Conservation (phyloP, 2,113 vertebrate species). For the human region DNA sequence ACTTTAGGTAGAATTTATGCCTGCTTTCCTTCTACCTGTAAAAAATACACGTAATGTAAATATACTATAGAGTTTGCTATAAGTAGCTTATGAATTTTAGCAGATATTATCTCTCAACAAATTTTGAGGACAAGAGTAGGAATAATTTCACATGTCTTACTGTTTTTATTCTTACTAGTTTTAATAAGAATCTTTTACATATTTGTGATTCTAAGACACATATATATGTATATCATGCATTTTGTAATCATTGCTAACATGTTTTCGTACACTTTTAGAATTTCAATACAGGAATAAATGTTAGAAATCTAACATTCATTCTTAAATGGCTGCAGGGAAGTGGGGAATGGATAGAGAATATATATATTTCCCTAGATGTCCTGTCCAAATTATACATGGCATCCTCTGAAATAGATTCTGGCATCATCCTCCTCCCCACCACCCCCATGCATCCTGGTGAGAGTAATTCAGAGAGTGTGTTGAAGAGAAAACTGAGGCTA, state of each 20-base stretch:
- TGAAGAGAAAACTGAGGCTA: neutral
- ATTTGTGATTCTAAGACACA: neutral
- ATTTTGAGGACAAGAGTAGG: neutral
- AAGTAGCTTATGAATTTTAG: neutral
- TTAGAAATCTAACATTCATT: neutral
- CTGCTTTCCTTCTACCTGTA: neutral
- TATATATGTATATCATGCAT: neutral
- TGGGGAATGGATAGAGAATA: neutral
- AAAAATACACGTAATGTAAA: neutral
- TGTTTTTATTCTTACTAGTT: neutral
- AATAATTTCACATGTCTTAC: neutral
- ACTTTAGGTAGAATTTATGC: neutral
- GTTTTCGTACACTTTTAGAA: neutral
- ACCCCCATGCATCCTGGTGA: neutral
- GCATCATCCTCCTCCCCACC: neutral
- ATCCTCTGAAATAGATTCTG: neutral
- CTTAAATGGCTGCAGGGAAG: neutral
- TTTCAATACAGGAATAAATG: neutral
- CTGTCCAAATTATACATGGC: neutral
- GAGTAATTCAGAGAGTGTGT: neutral
- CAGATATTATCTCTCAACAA: neutral
- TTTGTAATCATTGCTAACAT: neutral
- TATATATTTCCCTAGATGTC: neutral
- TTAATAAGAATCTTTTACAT: neutral
- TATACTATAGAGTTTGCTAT: neutral